phyloP scores from a whole-genome alignment of 2,113 vertebrate species.

The Picathartes gymnocephalus region DNA sequence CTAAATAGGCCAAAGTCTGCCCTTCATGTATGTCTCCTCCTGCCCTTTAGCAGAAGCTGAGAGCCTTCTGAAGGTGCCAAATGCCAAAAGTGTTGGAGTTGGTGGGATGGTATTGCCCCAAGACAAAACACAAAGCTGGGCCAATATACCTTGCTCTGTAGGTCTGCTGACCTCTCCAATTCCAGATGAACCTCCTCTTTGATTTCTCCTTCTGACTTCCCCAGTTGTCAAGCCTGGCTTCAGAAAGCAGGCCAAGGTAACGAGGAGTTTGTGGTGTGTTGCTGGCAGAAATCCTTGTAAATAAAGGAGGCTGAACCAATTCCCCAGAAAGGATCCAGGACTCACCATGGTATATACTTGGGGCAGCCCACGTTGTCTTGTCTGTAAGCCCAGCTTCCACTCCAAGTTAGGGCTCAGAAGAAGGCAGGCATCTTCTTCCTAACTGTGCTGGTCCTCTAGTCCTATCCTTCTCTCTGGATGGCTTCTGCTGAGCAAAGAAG shows the following conservation, averaged over 20 bases:
- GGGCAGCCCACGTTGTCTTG: rapidly evolving
- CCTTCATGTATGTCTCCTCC: background rate
- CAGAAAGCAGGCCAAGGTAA: background rate
- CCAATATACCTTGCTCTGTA: too few relatives aligned
- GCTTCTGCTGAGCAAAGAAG: background rate
- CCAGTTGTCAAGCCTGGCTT: background rate
- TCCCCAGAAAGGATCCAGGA: background rate
- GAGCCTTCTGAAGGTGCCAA: background rate
- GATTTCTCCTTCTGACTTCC: background rate
- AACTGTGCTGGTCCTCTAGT: background rate
- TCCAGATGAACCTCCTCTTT: background rate
- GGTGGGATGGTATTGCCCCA: background rate
- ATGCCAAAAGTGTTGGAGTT: background rate
- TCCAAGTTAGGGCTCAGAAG: background rate
- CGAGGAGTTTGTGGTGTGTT: rapidly evolving
- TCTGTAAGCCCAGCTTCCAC: background rate
- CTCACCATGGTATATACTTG: background rate
- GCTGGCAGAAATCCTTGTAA: background rate
- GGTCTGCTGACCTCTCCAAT: background rate
- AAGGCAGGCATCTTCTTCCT: background rate
- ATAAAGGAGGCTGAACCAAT: background rate
- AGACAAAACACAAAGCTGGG: background rate
- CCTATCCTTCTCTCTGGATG: background rate
- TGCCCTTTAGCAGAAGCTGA: background rate
- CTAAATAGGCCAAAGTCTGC: too few relatives aligned